Percentiles rank a stretch among this genome's conserved stretches.
Conservation (phyloP, 2,113 vertebrate genomes). For the Pungitius pungitius region DNA sequence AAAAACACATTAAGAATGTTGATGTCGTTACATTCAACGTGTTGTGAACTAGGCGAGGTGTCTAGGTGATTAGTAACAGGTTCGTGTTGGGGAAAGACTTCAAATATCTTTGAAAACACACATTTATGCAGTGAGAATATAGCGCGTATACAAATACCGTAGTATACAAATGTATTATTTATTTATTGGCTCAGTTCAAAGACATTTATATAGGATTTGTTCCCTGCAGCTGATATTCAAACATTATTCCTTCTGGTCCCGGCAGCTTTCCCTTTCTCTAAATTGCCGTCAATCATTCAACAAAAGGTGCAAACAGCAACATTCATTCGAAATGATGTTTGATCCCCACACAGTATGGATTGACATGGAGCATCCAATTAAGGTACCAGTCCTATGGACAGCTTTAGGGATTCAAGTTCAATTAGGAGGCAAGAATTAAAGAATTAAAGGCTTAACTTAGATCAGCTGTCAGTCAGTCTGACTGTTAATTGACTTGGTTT, state of each 20-base stretch:
- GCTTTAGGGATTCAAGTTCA: constrained; percentile 1
- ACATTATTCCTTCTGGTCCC: background rate
- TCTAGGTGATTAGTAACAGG: background rate
- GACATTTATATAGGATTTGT: constrained; percentile 2
- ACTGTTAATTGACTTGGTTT: background rate
- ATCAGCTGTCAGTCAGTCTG: background rate
- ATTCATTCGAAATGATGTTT: background rate
- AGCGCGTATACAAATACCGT: background rate
- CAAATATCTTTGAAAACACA: background rate
- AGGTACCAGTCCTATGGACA: background rate
- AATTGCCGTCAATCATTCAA: constrained; percentile 7
- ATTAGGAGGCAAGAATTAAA: constrained; percentile 5
- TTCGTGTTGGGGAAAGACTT: background rate
- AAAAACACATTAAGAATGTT: background rate
- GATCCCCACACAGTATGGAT: constrained; percentile 6
- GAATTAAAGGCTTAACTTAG: background rate
- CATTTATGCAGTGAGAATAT: background rate
- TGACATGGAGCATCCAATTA: constrained; percentile 15
- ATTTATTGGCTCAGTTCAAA: constrained; percentile 6
- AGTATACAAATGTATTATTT: too few relatives aligned
- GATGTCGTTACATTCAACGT: background rate
- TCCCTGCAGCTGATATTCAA: constrained; percentile 18
- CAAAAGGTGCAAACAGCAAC: background rate
- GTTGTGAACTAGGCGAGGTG: background rate
- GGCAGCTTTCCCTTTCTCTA: constrained; percentile 5